Percentiles rank a stretch among this genome's conserved stretches.
Conservation (phyloP, 2,888 invertebrate genomes). For the Hedya salicella region DNA sequence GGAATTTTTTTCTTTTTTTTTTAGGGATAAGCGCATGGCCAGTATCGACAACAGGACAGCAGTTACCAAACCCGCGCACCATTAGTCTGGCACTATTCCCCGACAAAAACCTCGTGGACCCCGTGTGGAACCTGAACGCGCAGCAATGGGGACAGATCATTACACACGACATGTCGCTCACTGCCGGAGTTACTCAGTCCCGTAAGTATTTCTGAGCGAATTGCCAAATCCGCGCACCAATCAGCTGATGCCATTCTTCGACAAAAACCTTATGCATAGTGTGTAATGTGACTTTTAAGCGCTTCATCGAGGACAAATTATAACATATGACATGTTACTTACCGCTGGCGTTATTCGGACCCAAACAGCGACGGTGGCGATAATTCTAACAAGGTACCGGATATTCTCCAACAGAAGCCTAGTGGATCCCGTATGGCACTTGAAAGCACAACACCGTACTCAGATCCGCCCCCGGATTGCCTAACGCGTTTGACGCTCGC, state of each 20-base stretch:
- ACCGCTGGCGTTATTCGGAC: slow-evolving; percentile 90
- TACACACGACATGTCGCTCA: slow-evolving; percentile 92
- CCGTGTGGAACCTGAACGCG: slow-evolving; percentile 89
- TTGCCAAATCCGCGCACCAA: background rate
- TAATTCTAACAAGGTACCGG: no score
- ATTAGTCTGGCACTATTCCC: slow-evolving; percentile 90
- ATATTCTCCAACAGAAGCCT: no score
- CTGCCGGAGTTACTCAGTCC: slow-evolving; percentile 89
- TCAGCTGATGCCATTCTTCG: no score
- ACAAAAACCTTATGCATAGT: no score
- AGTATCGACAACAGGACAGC: slow-evolving; percentile 85
- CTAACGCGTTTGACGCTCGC: no score
- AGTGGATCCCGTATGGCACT: no score
- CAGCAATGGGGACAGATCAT: slow-evolving; percentile 93
- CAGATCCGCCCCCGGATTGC: no score
- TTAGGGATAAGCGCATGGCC: slow-evolving; percentile 88
- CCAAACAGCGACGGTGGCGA: no score
- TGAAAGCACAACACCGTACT: no score
- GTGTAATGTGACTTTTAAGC: slow-evolving; percentile 60
- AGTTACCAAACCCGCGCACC: slow-evolving; percentile 88
- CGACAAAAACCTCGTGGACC: slow-evolving; percentile 88
- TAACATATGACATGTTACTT: slow-evolving; percentile 92
- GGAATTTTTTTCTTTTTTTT: no score
- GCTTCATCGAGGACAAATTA: slow-evolving; percentile 92
- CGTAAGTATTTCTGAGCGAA: slow-evolving; percentile 84